Evolutionary conservation across 1,140 invertebrate species (phyloP).

Genomic region (Drosophila grimshawi): DNA sequence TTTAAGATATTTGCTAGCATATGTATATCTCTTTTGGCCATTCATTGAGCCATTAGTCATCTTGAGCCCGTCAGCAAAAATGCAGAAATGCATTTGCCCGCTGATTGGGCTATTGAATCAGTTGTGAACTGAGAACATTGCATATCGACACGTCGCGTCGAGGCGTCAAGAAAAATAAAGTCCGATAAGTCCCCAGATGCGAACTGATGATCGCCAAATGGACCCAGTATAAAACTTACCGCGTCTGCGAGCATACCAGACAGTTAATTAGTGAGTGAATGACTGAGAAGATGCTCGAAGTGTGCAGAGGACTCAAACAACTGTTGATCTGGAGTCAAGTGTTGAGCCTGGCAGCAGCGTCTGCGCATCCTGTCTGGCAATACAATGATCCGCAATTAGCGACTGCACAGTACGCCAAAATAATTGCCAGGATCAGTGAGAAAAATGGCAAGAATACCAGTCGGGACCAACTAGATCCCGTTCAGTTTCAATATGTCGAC

Average conservation of each 20-base stretch:
- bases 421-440: slow-evolving; percentile 32
- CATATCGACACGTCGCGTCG: slow-evolving; percentile 35
- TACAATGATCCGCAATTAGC: slow-evolving; percentile 42
- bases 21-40: background rate
- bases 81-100: background rate
- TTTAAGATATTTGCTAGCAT: background rate
- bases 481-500: slow-evolving; percentile 70
- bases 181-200: background rate
- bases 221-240: slow-evolving; percentile 17
- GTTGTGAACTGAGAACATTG: background rate
- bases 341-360: background rate
- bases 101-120: background rate
- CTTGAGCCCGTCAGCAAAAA: background rate
- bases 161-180: background rate
- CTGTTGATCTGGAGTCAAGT: background rate
- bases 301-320: background rate
- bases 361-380: slow-evolving; percentile 15
- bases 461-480: slow-evolving; percentile 10
- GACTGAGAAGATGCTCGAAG: slow-evolving; percentile 9
- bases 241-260: background rate
- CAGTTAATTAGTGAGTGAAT: background rate
- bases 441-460: background rate
- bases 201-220: background rate
- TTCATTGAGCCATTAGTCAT: background rate
- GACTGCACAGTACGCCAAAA: slow-evolving; percentile 50